A percentile compares a stretch with the other conserved stretches of the same genome.
Conservation (phyloP, 2,797 vertebrate genomes). For the Bovichtus diacanthus region DNA sequence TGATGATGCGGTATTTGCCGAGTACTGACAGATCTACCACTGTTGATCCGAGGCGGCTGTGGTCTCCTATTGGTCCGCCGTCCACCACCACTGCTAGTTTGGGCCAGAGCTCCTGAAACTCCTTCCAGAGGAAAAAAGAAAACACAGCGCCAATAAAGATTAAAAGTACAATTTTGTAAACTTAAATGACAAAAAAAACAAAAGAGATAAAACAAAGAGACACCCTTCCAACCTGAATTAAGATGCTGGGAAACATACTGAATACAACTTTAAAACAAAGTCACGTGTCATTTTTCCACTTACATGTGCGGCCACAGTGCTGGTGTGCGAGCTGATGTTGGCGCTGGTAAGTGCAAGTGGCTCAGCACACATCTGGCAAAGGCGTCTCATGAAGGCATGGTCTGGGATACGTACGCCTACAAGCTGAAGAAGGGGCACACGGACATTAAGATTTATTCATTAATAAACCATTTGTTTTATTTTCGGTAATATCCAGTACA, state of each 20-base stretch:
- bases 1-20: conserved; percentile 90
- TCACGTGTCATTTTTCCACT: conserved; percentile 54
- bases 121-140: conserved; percentile 77
- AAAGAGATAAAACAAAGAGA: background rate
- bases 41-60: conserved; percentile 93
- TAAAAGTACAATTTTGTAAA: background rate
- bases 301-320: conserved; percentile 90
- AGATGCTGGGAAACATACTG: background rate
- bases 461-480: background rate
- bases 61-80: conserved; percentile 90
- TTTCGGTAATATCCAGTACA: no score
- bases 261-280: background rate
- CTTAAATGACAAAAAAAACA: background rate
- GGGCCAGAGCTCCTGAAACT: conserved; percentile 96
- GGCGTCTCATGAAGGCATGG: conserved; percentile 89
- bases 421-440: conserved; percentile 83
- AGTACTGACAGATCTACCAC: conserved; percentile 92
- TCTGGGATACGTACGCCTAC: conserved; percentile 95
- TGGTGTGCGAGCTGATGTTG: conserved; percentile 90
- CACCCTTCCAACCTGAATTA: background rate
- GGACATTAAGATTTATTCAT: background rate
- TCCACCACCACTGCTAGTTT: conserved; percentile 91
- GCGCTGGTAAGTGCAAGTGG: conserved; percentile 96
- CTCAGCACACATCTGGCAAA: conserved; percentile 89
- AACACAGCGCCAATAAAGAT: background rate